Percentiles rank a stretch among this genome's conserved stretches.
phyloP scores from a whole-genome alignment of 2,113 vertebrate genomes.

The Alces alces region DNA sequence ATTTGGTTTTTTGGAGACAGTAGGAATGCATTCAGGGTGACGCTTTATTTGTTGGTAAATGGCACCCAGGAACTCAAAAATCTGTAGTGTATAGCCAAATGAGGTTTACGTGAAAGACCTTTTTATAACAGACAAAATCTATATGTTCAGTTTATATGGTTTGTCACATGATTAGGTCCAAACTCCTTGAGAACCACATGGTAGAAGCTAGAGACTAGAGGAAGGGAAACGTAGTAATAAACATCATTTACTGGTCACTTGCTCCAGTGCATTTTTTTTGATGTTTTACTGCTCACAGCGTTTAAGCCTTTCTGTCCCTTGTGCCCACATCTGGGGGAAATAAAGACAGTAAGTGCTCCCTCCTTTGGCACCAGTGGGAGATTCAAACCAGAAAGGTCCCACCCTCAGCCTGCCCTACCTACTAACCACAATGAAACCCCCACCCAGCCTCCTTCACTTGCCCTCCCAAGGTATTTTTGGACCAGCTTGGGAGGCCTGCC shows the following conservation, averaged over 20 bases:
- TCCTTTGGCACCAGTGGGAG: neutral
- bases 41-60: neutral
- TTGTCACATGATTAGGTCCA: neutral
- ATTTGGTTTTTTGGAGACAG: neutral
- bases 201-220: neutral
- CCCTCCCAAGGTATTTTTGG: neutral
- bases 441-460: neutral
- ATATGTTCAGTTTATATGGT: neutral
- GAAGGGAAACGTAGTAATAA: neutral
- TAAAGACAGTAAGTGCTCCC: neutral
- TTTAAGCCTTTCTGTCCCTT: neutral
- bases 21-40: neutral
- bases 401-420: neutral
- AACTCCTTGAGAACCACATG: neutral
- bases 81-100: neutral
- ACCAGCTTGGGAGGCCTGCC: neutral
- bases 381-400: neutral
- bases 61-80: neutral
- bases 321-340: neutral
- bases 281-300: neutral
- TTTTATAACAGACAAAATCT: neutral
- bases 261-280: neutral
- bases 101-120: neutral
- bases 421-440: neutral
- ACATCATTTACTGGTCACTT: neutral